A percentile compares a stretch with the other conserved stretches of the same genome.
Conservation (phyloP, 2,797 vertebrate genomes). For the Aeoliscus strigatus region DNA sequence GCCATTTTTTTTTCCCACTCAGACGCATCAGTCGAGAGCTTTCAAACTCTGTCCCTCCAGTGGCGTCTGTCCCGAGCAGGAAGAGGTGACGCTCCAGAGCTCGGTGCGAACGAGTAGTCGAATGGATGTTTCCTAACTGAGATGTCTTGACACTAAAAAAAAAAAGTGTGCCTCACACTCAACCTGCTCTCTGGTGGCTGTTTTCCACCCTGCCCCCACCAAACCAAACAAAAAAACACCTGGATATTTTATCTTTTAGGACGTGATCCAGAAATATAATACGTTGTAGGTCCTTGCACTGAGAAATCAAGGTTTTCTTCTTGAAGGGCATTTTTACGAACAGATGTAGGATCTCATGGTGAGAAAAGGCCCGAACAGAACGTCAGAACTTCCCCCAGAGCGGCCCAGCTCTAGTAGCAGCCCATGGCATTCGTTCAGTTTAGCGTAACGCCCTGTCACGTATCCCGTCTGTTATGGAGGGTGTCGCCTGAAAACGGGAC, state of each 20-base stretch:
- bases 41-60: conserved; percentile 35
- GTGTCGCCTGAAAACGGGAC: conserved; percentile 30
- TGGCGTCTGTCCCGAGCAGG: conserved; percentile 8
- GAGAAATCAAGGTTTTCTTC: conserved; percentile 19
- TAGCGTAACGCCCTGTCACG: conserved; percentile 52
- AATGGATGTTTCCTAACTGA: conserved; percentile 39
- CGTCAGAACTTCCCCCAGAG: too few species aligned
- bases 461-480: conserved; percentile 36
- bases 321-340: conserved; percentile 33
- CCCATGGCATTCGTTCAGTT: conserved; percentile 37
- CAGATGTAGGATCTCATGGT: too few species aligned
- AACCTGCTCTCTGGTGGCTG: conserved; percentile 25
- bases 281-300: conserved; percentile 27
- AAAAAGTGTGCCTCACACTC: conserved; percentile 53
- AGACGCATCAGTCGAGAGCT: conserved; percentile 55
- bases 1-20: conserved; percentile 66
- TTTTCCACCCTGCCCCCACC: conserved; percentile 12
- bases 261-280: not conserved
- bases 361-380: too few species aligned
- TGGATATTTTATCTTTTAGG: too few species aligned
- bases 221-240: conserved; percentile 2
- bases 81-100: conserved; percentile 27
- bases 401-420: conserved; percentile 50
- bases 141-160: conserved; percentile 34
- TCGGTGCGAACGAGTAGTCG: conserved; percentile 24